Conservation (phyloP, 2,113 vertebrate species). For the Maccullochella peelii region DNA sequence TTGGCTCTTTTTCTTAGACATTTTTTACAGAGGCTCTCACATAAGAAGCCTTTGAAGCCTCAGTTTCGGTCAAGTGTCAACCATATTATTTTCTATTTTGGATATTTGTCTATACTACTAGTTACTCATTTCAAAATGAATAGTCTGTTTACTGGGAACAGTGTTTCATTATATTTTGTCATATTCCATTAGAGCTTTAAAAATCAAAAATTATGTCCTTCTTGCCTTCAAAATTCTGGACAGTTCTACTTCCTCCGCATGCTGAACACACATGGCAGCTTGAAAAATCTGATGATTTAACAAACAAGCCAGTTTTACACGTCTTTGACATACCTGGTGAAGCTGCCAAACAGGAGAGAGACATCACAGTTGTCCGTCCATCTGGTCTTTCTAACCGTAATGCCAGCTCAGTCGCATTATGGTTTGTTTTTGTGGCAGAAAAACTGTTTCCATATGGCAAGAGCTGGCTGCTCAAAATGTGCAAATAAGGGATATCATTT, state of each 20-base stretch:
- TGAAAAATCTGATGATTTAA: not conserved
- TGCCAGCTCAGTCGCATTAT: not conserved
- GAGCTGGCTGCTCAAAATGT: not conserved
- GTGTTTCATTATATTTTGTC: slow-evolving; percentile 1
- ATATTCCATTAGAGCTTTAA: not conserved
- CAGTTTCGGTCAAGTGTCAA: not conserved
- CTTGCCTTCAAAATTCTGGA: not conserved
- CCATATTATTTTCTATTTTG: not conserved
- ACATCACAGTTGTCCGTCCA: not conserved
- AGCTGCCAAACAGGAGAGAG: not conserved
- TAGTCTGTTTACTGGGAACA: not conserved
- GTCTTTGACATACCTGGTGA: not conserved
- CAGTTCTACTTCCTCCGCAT: not conserved
- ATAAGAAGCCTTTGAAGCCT: not conserved
- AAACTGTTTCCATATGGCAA: not conserved
- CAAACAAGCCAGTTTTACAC: not conserved
- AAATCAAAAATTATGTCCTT: not conserved
- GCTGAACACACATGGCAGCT: not conserved
- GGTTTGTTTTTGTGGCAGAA: not conserved
- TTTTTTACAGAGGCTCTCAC: not conserved
- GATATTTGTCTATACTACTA: not conserved
- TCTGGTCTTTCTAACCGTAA: not conserved
- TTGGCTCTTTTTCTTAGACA: not conserved
- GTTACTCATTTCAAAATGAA: not conserved
- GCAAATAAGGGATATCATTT: not conserved